Evolutionary conservation across 2,113 vertebrate species (phyloP).

Genomic region (Bos indicus): DNA sequence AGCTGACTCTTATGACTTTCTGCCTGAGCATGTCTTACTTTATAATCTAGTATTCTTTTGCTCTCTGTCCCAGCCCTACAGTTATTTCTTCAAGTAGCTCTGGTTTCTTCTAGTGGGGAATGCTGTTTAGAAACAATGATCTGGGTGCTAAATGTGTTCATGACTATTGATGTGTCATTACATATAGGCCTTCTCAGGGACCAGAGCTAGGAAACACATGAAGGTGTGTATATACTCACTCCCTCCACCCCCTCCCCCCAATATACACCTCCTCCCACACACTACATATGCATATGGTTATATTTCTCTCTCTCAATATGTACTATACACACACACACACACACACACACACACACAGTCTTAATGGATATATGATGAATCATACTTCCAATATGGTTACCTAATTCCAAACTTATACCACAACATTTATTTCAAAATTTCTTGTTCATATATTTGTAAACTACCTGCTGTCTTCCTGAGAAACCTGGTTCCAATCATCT

Average conservation of each 20-base stretch:
- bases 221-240: background rate
- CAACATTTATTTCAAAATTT: background rate
- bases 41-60: background rate
- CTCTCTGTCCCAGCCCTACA: background rate
- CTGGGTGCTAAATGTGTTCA: background rate
- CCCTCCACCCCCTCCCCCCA: background rate
- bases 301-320: background rate
- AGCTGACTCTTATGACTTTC: background rate
- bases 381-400: background rate
- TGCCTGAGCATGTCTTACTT: background rate
- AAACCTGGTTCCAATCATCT: background rate
- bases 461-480: background rate
- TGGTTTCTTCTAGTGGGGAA: background rate
- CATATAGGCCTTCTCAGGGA: background rate
- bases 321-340: background rate
- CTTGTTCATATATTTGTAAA: background rate
- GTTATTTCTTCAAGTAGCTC: slow-evolving; percentile 10
- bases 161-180: background rate
- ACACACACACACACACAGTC: background rate
- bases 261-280: background rate
- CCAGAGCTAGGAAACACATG: background rate
- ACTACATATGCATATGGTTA: background rate
- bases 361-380: background rate
- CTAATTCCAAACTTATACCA: background rate
- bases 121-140: background rate